A percentile compares a stretch with the other conserved stretches of the same genome.
phyloP scores from a whole-genome alignment of 2,797 vertebrate species.

The Lithobates pipiens region DNA sequence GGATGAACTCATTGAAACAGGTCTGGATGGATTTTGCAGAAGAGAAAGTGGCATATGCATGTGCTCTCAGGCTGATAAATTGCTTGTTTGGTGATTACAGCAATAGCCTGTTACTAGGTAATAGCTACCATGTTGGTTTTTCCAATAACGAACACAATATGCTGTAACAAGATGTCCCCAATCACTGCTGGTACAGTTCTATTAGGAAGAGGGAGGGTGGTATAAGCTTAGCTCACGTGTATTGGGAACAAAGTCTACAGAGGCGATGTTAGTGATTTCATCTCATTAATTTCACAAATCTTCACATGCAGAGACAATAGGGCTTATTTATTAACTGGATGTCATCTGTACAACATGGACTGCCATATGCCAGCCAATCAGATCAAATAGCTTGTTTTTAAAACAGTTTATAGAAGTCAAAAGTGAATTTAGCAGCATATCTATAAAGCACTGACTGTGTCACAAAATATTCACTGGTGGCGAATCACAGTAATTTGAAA shows the following conservation, averaged over 20 bases:
- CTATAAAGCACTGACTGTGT: too few species aligned
- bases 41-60: neutral
- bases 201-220: neutral
- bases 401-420: too few species aligned
- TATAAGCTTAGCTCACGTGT: neutral
- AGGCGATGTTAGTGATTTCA: neutral
- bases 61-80: slow-evolving; percentile 26
- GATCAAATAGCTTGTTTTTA: too few species aligned
- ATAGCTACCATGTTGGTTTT: slow-evolving; percentile 28
- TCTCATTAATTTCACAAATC: neutral
- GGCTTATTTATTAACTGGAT: neutral
- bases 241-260: neutral
- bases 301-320: neutral
- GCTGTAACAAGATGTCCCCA: neutral
- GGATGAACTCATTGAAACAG: slow-evolving; percentile 24
- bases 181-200: slow-evolving; percentile 32
- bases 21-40: neutral
- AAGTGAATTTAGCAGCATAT: too few species aligned
- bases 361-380: too few species aligned
- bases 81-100: slow-evolving; percentile 24
- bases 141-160: slow-evolving; percentile 40
- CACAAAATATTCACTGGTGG: too few species aligned
- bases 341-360: too few species aligned
- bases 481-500: too few species aligned
- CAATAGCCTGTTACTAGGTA: slow-evolving; percentile 37